These are phyloP conservation scores for Napeogenes sylphis DNA, from an alignment of 2,888 invertebrate genomes.

Conservation along the genomic window DNA sequence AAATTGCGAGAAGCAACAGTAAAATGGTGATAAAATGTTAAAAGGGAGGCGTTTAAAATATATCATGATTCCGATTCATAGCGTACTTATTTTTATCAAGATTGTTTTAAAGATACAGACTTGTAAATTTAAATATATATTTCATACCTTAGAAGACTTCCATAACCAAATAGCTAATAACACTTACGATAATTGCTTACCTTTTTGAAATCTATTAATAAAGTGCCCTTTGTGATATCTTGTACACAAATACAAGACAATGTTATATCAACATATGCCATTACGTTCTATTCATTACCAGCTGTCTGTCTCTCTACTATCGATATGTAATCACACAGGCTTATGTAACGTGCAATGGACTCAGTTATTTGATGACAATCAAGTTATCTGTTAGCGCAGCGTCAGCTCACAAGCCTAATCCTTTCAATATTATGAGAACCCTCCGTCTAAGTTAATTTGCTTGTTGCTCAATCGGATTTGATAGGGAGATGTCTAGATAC, in stretches of 20 bases:
- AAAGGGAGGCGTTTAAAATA: not conserved
- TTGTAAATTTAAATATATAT: no score
- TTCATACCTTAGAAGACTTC: no score
- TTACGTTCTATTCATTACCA: not conserved
- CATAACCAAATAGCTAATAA: no score
- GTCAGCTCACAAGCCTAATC: constrained; percentile 27
- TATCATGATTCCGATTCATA: not conserved
- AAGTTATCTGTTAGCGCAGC: constrained; percentile 26
- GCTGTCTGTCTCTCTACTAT: not conserved
- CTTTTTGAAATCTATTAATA: no score
- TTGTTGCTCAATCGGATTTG: constrained; percentile 24
- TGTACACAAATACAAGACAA: not conserved
- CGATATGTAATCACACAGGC: constrained; percentile 4
- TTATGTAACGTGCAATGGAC: constrained; percentile 8
- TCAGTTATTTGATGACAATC: constrained; percentile 21
- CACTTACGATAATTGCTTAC: no score
- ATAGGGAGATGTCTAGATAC: constrained; percentile 13
- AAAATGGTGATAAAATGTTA: constrained; percentile 1
- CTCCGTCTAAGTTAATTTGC: constrained; percentile 28
- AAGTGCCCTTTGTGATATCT: no score
- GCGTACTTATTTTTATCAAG: constrained; percentile 1
- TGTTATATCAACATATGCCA: not conserved
- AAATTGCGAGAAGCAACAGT: not conserved
- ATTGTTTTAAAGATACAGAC: no score
- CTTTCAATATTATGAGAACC: constrained; percentile 26